Evolutionary conservation across 2,888 invertebrate species (phyloP), one percentile per base, ranked within the genome.

Genomic region (Cephalotes varians): DNA sequence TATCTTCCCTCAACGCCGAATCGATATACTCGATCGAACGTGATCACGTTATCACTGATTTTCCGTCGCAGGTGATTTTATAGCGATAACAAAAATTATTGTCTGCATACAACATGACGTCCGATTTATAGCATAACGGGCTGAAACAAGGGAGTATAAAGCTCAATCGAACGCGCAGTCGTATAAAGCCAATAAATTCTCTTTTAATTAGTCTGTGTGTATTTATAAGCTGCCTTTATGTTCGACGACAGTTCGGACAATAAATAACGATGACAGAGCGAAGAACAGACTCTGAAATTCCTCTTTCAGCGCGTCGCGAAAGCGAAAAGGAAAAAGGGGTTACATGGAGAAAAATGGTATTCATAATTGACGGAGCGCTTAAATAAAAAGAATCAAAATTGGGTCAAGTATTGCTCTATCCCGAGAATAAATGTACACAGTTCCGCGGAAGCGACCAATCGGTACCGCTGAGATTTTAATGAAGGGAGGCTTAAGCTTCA

Each of bases 311-410:
- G 15, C 49, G 7, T 44, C 9, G 31, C 2, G 31, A 73, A 21
- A 58, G 31, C 28, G 79, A 15, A 2, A n/a, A 12, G 1, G 21
- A 21, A 28, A 65, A 40, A 34, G 18, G 31, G 5, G 3, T 10
- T 15, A 49, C 54, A 54, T 56, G 49, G 21, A 69, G 51, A 73
- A 60, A n/a, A 69, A 54, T 62, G 67, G 40, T 65, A 83, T 88
- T 86, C 82, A 85, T 88, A 88, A 88, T 88, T 83, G 74, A 88
- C 74, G 65, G 71, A 67, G 40, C 31, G 58, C 34, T 76, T 49
- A 74, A 74, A 79, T 82, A 79, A 82, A 88, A 85, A 82, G 80
- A 60, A 62, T 47, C 49, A 49, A 87, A 87, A 87, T 82, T 84
- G 69, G 85, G 82, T 81, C 87, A 60, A 80, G 58, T 79, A 37